Conservation (phyloP, 2,888 invertebrate genomes). For the Athalia rosae region DNA sequence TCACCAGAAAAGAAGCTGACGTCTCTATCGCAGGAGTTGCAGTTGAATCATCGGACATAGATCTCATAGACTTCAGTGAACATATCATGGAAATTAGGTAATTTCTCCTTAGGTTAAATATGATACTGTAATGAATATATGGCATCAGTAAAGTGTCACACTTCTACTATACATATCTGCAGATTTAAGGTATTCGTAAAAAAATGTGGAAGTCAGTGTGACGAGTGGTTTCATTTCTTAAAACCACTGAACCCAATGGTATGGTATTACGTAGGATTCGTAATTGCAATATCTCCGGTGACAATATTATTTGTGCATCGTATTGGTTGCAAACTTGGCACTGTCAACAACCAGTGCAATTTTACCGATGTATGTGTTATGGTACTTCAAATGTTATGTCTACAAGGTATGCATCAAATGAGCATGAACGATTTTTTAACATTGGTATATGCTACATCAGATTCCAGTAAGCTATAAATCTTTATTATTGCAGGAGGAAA, state of each 20-base stretch:
- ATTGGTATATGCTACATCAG: too few species aligned
- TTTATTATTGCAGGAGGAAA: neutral
- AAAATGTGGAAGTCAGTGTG: neutral
- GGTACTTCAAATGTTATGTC: conserved; percentile 19
- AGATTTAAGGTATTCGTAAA: conserved; percentile 13
- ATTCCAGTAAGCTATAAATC: too few species aligned
- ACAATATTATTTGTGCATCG: conserved; percentile 13
- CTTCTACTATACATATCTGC: neutral
- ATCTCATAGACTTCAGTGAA: conserved; percentile 17
- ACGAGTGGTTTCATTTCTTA: conserved; percentile 2
- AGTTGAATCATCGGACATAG: neutral
- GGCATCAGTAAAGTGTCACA: neutral
- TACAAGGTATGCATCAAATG: conserved; percentile 10
- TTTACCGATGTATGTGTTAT: conserved; percentile 4
- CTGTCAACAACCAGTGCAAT: neutral
- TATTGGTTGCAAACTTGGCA: conserved; percentile 16
- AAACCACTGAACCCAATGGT: neutral
- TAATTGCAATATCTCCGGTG: neutral
- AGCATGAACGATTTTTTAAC: neutral
- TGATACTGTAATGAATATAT: too few species aligned
- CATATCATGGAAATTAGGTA: neutral
- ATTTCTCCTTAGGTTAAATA: too few species aligned
- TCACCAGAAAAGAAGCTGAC: conserved; percentile 19
- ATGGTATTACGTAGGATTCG: neutral
- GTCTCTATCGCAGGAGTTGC: neutral